Percentiles rank a stretch among this genome's conserved stretches.
Conservation (phyloP, 30 jellyfish, hydroid and myxozoan genomes). For the Rhopilema esculentum region DNA sequence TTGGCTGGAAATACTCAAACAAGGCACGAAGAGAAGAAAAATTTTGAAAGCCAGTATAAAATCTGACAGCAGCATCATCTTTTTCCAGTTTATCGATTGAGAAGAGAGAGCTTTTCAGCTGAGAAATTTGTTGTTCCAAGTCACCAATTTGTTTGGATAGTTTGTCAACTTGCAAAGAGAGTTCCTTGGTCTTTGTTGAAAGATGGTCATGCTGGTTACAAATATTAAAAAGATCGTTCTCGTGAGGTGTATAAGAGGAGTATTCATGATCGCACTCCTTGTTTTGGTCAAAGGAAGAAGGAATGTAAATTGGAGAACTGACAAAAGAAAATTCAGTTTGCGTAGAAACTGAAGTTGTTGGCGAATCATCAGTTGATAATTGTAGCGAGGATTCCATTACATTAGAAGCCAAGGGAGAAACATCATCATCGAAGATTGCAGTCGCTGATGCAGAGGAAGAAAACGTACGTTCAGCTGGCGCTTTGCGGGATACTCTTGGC, state of each 20-base stretch:
- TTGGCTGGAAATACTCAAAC: background rate
- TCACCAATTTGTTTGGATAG: background rate
- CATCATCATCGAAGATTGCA: background rate
- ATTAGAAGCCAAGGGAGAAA: constrained; percentile 7
- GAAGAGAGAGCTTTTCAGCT: background rate
- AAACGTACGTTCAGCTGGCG: constrained; percentile 21
- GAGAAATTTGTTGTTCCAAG: background rate
- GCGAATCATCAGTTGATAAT: constrained; percentile 3
- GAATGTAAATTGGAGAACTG: constrained; percentile 26
- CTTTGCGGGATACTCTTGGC: constrained; percentile 24
- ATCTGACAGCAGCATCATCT: constrained; percentile 12
- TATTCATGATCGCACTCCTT: background rate
- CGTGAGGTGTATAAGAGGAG: background rate
- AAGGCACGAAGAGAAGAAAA: constrained; percentile 6
- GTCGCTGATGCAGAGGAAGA: constrained; percentile 8
- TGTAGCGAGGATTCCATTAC: constrained; percentile 2
- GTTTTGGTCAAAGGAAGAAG: constrained; percentile 22
- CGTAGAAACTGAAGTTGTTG: constrained; percentile 11
- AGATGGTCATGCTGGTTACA: background rate
- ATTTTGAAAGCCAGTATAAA: constrained; percentile 8
- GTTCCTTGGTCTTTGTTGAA: background rate
- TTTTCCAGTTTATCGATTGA: constrained; percentile 6
- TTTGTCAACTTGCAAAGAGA: background rate
- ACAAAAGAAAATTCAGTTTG: constrained; percentile 29
- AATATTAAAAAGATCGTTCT: background rate